Percentiles rank a stretch among this genome's conserved stretches.
These are phyloP conservation scores for Labeo rohita DNA, from an alignment of 2,113 vertebrate genomes.

Conservation along the genomic window DNA sequence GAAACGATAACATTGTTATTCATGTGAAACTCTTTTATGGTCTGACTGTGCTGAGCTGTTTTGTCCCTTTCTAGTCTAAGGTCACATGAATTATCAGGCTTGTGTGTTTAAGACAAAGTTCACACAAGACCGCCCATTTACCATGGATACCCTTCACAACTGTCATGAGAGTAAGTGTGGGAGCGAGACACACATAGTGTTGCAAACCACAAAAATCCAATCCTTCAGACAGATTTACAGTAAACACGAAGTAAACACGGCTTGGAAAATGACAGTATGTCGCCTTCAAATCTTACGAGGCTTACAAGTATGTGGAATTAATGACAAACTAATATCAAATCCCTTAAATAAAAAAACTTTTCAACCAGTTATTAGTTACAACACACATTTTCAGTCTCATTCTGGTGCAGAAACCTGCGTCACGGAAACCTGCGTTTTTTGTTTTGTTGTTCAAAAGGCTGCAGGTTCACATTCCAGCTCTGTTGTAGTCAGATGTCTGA, in stretches of 20 bases:
- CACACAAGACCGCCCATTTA: constrained; percentile 66
- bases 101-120: constrained; percentile 70
- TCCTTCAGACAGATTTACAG: constrained; percentile 12
- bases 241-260: constrained; percentile 43
- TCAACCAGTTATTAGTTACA: neutral
- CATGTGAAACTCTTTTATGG: constrained; percentile 43
- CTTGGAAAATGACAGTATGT: neutral
- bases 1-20: constrained; percentile 5
- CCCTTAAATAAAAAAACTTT: neutral
- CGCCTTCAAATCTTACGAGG: neutral
- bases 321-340: neutral
- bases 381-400: constrained; percentile 1
- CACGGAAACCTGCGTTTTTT: neutral
- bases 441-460: constrained; percentile 57
- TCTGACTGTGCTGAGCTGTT: constrained; percentile 29
- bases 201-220: constrained; percentile 18
- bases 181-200: constrained; percentile 18
- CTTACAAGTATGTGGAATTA: neutral
- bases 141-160: constrained; percentile 65
- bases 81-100: constrained; percentile 66
- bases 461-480: constrained; percentile 72
- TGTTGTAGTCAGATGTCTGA: constrained; percentile 54
- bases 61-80: constrained; percentile 53
- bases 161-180: constrained; percentile 57
- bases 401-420: neutral